A percentile compares a stretch with the other conserved stretches of the same genome.
phyloP scores from a whole-genome alignment of 2,888 invertebrate species.

The Kryphioiulus occultus region DNA sequence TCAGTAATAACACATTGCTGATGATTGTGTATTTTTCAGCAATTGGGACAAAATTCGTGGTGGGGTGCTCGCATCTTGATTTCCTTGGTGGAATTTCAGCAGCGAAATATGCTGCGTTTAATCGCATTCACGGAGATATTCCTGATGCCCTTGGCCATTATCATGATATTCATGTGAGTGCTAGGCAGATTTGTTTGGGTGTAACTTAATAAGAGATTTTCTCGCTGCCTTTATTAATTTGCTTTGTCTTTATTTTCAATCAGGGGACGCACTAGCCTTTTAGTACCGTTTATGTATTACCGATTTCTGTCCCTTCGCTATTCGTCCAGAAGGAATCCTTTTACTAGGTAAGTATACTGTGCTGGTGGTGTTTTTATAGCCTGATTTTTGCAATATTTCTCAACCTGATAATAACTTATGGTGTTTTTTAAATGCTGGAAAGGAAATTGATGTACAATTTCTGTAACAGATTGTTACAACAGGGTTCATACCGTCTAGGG shows the following conservation, averaged over 20 bases:
- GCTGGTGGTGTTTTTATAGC: too few species aligned
- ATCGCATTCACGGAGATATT: conserved; percentile 92
- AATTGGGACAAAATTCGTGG: conserved; percentile 89
- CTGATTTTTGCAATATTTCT: too few species aligned
- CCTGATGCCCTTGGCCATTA: conserved; percentile 67
- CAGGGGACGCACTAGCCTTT: conserved; percentile 88
- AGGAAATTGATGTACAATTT: too few species aligned
- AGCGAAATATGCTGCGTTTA: conserved; percentile 85
- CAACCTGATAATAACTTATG: too few species aligned
- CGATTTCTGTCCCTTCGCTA: conserved; percentile 93
- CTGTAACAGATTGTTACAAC: too few species aligned
- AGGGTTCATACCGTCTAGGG: too few species aligned
- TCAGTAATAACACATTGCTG: too few species aligned
- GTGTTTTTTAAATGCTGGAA: too few species aligned
- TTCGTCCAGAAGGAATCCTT: conserved; percentile 93
- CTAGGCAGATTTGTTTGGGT: conserved; percentile 52
- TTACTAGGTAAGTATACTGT: conserved; percentile 74
- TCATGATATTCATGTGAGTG: conserved; percentile 81
- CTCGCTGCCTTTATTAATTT: background rate
- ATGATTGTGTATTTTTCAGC: conserved; percentile 67
- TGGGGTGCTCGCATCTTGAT: conserved; percentile 87
- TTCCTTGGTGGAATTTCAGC: conserved; percentile 88
- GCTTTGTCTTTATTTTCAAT: conserved; percentile 58
- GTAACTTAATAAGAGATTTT: background rate
- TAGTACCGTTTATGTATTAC: conserved; percentile 96